phyloP scores from a whole-genome alignment of 2,888 invertebrate genomes.

The Sinodicranocentrus sp. region DNA sequence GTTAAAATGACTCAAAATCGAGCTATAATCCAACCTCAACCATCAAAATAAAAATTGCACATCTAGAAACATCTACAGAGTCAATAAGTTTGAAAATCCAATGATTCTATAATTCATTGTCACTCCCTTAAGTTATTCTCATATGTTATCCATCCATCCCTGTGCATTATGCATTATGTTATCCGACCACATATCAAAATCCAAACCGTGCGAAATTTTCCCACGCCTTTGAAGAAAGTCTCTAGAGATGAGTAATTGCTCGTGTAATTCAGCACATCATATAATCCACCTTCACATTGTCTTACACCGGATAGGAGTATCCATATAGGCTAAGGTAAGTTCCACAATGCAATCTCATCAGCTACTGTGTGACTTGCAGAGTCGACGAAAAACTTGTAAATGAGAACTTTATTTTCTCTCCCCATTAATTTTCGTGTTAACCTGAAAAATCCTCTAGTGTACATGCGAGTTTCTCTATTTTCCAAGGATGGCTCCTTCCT shows the following conservation, averaged over 20 bases:
- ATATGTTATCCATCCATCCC: neutral
- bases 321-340: too few species aligned
- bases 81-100: neutral
- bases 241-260: conserved; percentile 57
- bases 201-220: conserved; percentile 56
- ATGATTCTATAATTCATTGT: neutral
- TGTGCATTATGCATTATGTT: too few species aligned
- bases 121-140: neutral
- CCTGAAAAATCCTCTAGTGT: neutral
- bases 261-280: conserved; percentile 24
- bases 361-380: too few species aligned
- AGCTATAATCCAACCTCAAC: neutral
- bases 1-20: too few species aligned
- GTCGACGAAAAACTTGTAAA: too few species aligned
- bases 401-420: neutral
- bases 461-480: neutral
- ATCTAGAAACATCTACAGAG: neutral
- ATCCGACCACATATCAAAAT: neutral
- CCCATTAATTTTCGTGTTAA: conserved; percentile 7
- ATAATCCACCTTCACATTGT: neutral
- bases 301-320: too few species aligned
- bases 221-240: conserved; percentile 44
- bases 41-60: neutral
- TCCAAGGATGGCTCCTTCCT: conserved; percentile 20
- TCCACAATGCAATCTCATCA: too few species aligned